These are phyloP conservation scores for Pachyseris speciosa DNA, from an alignment of 64 coral and sea anemone genomes.

Conservation along the genomic window DNA sequence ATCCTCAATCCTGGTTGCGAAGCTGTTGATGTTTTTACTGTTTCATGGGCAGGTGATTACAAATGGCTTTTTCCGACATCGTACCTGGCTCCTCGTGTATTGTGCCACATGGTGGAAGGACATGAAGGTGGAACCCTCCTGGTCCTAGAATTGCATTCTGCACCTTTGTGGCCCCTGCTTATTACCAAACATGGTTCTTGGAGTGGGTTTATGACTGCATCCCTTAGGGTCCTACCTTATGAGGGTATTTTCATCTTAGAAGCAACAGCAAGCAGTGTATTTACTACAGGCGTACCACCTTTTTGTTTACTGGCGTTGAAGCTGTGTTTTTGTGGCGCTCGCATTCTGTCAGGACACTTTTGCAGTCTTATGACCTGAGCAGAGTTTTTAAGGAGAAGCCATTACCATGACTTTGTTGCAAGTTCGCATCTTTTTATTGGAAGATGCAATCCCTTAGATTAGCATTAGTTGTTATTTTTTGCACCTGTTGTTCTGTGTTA, in stretches of 20 bases:
- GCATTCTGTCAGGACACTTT: neutral
- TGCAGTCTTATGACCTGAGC: neutral
- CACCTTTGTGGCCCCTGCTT: constrained; percentile 6
- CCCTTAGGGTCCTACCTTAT: constrained; percentile 8
- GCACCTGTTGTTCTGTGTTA: no score
- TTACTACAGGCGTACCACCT: neutral
- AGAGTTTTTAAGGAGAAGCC: no score
- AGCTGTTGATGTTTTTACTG: constrained; percentile 36
- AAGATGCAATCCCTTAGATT: no score
- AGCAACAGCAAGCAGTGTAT: constrained; percentile 28
- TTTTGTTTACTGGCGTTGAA: constrained; percentile 8
- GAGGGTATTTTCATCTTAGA: constrained; percentile 23
- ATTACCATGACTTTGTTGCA: no score
- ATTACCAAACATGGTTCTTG: neutral
- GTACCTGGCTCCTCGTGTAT: constrained; percentile 23
- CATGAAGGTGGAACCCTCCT: constrained; percentile 24
- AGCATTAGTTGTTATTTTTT: no score
- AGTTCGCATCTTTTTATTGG: no score
- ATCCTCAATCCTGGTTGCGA: constrained; percentile 28
- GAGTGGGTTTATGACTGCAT: neutral
- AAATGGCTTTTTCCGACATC: constrained; percentile 62
- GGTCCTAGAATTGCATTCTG: constrained; percentile 40
- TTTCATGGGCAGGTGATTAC: neutral
- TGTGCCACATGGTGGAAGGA: no score
- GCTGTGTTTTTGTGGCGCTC: neutral